Conservation (phyloP, 1,140 invertebrate species). For the Musca vetustissima region DNA sequence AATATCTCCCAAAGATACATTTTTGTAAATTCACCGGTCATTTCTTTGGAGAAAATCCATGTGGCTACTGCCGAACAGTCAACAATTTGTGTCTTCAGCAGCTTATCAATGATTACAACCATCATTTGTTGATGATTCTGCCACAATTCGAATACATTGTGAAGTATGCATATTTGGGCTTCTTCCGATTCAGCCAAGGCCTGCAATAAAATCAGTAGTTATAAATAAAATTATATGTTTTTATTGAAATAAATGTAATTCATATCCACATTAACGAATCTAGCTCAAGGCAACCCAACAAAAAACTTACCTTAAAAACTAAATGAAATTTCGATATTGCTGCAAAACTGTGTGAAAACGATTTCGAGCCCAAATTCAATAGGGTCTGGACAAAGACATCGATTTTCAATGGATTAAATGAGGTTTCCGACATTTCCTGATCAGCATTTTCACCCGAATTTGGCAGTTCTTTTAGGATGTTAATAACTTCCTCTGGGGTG, state of each 20-base stretch:
- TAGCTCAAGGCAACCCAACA: too few relatives aligned
- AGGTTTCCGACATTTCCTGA: conserved; percentile 62
- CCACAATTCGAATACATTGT: conserved; percentile 94
- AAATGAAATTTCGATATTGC: conserved; percentile 96
- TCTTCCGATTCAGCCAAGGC: conserved; percentile 90
- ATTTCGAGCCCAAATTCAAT: conserved; percentile 91
- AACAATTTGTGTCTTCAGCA: conserved; percentile 96
- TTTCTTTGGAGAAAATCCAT: conserved; percentile 98
- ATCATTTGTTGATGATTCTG: conserved; percentile 95
- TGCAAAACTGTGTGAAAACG: conserved; percentile 97
- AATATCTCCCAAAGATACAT: conserved; percentile 97
- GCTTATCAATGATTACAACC: conserved; percentile 92
- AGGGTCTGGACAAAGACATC: conserved; percentile 96
- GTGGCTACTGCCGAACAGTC: conserved; percentile 96
- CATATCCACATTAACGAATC: neutral
- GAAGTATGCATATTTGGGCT: conserved; percentile 91
- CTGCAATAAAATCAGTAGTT: conserved; percentile 57
- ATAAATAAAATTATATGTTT: neutral
- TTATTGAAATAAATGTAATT: conserved; percentile 7
- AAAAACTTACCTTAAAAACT: conserved; percentile 81
- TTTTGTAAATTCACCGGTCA: conserved; percentile 91
- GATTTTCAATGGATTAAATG: conserved; percentile 89
- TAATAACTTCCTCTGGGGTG: conserved; percentile 87
- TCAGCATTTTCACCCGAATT: conserved; percentile 75
- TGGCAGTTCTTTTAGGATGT: conserved; percentile 82